Evolutionary conservation across 2,797 vertebrate genomes (phyloP), one percentile per base, ranked within the genome.

Genomic region (Spinus olivaceus): DNA sequence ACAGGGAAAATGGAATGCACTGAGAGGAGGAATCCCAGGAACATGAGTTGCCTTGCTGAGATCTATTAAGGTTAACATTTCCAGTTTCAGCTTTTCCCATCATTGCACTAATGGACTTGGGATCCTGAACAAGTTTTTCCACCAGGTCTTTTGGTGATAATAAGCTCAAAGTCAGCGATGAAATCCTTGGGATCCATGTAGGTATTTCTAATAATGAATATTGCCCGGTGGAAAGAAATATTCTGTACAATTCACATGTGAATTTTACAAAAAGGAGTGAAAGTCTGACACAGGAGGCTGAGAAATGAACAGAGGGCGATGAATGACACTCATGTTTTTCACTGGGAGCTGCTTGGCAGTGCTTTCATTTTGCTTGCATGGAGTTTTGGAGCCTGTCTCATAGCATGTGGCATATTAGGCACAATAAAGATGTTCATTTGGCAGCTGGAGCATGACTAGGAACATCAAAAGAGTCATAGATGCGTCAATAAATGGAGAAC

Each of bases 341-440:
- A 51, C 42, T 94, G 92, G 88, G 94, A 92, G 51, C 63, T 73
- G 89, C 76, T 96, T 97, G 96, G 96, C 92, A 95, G 64, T 67
- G 35, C 30, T 89, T 92, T 70, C 37, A 20, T 54, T 93, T 69
- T 77, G 57, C 90, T 92, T 95, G 87, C 91, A 64, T 1, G 39
- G 89, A 86, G 91, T 93, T 93, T 94, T 96, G 92, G 90, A 97
- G 82, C 67, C 78, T 64, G 63, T 94, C 92, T 97, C 54, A 12
- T 88, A 92, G 94, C 97, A 96, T 97, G 97, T 96, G 97, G 97
- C 89, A 84, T 90, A 94, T 97, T 95, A 91, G 96, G 94, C 85
- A 95, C 92, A 97, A 92, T 96, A 97, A 97, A 96, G 96, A 93
- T 96, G 97, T 96, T 97, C 97, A 97, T 92, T 94, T 98, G 97